Base-by-base conservation (phyloP, 2,888 invertebrate genomes). In the Neria commutata region DNA sequence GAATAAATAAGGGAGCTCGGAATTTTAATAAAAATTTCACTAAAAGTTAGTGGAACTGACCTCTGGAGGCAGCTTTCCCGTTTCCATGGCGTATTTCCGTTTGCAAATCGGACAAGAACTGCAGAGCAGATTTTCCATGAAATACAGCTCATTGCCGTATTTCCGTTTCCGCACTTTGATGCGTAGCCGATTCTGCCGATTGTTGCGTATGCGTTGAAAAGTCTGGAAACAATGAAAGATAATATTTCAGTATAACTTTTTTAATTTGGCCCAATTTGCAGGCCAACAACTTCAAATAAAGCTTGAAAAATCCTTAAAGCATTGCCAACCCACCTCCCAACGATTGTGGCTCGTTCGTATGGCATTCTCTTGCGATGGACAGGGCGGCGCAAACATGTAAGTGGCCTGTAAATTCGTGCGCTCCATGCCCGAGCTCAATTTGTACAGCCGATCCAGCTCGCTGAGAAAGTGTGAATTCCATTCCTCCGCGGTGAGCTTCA, bases 201-300 rank as follows among this genome's bases (percentile, higher is more conserved):
- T 90, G 56, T 86, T 86, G 71, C 88, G 86, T 67, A 90, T 88
- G 68, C 89, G 83, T 77, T 89, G 87, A 77, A 88, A 90, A 45
- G 89, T 89, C 81, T 81, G 51, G 3, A 51, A 56, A 24, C n/a
- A 42, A 25, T 8, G n/a, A 16, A 25, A 45, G 11, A 16, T 5
- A 42, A 24, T n/a, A 40, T 29, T 29, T 29, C 29, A 29, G 29
- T 29, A 29, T 29, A 29, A 29, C 29, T 10, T 33, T 24, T n/a
- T 14, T 40, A 37, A 37, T 6, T 11, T 29, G 5, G 11, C 29
- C 11, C 11, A 29, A 29, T 45, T 25, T 29, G 17, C 50, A n/a
- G n/a, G n/a, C n/a, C n/a, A n/a, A n/a, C n/a, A n/a, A n/a, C n/a
- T n/a, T n/a, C n/a, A n/a, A n/a, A n/a, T n/a, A n/a, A n/a, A n/a